Evolutionary conservation across 2,797 vertebrate species (phyloP), one percentile per base, ranked within the genome.

Genomic region (Limnodromus scolopaceus): DNA sequence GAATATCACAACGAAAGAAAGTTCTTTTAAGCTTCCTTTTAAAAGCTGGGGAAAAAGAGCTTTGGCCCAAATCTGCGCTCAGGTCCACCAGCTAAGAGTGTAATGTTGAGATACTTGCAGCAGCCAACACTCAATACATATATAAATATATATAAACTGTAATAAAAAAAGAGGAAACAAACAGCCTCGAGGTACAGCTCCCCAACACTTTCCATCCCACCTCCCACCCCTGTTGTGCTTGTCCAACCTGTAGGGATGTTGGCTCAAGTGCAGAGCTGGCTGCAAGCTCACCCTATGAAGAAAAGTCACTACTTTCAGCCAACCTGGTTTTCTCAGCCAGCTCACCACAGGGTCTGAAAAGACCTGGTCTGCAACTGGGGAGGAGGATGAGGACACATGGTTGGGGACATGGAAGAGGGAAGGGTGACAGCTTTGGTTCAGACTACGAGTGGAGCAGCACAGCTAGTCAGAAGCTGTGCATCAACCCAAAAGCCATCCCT

Each of bases 1-100:
- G 55, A 89, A 87, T 87, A 92, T 4, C 4, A 78, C 39, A 86
- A 70, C 14, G 51, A 71, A 90, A 85, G 27, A 11, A 86, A 71
- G 32, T 38, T 70, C 34, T 84, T 80, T 71, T 19, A 84, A 68
- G 38, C 45, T 87, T 49, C 24, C 19, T 75, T 66, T 81, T 64
- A 36, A 45, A 80, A 85, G 10, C 8, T 10, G 15, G 14, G 22
- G 9, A n/a, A 92, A 87, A 66, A 70, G 34, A 34, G 15, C 34
- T 80, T 61, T 46, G 41, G 38, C n/a, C 8, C 10, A 83, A 71
- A 89, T 78, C 34, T 48, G 24, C 27, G 24, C n/a, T 45, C 20
- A 82, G 39, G 3, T 18, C 8, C 32, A 70, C 58, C 22, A 93
- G 4, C 16, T 87, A 53, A 65, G 18, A 58, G 5, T 23, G 16